phyloP scores from a whole-genome alignment of 2,113 vertebrate species.

The Bufo bufo region DNA sequence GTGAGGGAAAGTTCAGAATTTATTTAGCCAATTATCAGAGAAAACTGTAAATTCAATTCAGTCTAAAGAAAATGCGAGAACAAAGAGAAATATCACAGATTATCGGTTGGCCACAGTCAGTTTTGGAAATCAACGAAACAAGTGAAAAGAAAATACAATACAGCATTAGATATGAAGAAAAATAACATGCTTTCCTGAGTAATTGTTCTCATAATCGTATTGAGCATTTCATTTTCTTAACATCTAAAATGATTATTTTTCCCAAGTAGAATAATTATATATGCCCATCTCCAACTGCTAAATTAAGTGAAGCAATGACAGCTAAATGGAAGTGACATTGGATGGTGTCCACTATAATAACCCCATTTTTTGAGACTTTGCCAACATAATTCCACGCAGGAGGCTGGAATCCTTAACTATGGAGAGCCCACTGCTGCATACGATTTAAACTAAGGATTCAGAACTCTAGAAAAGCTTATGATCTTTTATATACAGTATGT shows the following conservation, averaged over 20 bases:
- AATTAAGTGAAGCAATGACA: neutral
- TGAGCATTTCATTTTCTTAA: conserved; percentile 42
- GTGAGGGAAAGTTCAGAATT: conserved; percentile 2
- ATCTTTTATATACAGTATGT: too few species aligned
- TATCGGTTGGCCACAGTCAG: neutral
- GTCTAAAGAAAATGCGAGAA: neutral
- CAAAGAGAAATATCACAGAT: neutral
- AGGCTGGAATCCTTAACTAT: neutral
- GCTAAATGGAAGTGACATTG: conserved; percentile 24
- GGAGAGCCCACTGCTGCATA: neutral
- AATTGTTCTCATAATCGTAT: conserved; percentile 51
- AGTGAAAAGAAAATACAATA: neutral
- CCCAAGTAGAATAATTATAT: conserved; percentile 18
- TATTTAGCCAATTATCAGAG: neutral
- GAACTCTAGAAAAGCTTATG: neutral
- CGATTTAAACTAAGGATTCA: neutral
- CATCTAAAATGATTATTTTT: conserved; percentile 17
- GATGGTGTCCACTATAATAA: conserved; percentile 2
- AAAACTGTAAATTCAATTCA: neutral
- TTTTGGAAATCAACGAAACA: conserved; percentile 6
- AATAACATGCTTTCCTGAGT: conserved; percentile 33
- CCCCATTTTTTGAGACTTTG: neutral
- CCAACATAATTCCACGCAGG: neutral
- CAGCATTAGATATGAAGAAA: conserved; percentile 7
- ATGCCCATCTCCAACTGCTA: conserved; percentile 15